Base-by-base conservation (phyloP, 2,888 invertebrate species). In the Xestia c-nigrum region DNA sequence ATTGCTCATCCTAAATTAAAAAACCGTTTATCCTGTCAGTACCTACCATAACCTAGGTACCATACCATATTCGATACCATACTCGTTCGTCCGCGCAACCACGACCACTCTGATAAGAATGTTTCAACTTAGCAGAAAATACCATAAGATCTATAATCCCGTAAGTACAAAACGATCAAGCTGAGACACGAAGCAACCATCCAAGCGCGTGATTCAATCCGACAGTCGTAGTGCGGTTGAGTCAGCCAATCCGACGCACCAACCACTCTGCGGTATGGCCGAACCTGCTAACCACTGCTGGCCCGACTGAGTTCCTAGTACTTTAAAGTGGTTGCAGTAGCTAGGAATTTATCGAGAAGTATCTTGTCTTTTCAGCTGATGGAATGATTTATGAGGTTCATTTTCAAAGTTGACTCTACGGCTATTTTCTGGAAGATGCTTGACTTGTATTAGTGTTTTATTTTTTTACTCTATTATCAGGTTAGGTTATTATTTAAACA, bases 171-270 rank as follows among this genome's bases (percentile, higher is more conserved):
- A 47, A n/a, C 40, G 31, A 59, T n/a, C 38, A 16, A 63, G 50
- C 12, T 71, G 43, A 31, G 31, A 12, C n/a, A 55, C 55, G 55
- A 38, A 76, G 80, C 52, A 52, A 61, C 65, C 79, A 66, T 24
- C 10, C 71, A 70, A 71, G 71, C 59, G 80, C 6, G 47, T 57
- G 66, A 84, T 80, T 72, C 66, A 63, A 67, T 84, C 72, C 55
- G 66, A 80, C 80, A 84, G 66, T 40, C 57, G 63, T 64, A 72
- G 52, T 85, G 85, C 67, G 85, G 85, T 67, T n/a, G n/a, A 24
- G 24, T 57, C 65, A 59, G 52, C n/a, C 55, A 64, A 72, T 67
- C 31, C 57, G n/a, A n/a, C 55, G 21, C 9, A 14, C 38, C 7
- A 46, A 66, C 38, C 47, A 31, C 7, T n/a, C n/a, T 78, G 83